A percentile compares a stretch with the other conserved stretches of the same genome.
Conservation (phyloP, 2,797 vertebrate genomes). For the Ctenochaetus hawaiiensis region DNA sequence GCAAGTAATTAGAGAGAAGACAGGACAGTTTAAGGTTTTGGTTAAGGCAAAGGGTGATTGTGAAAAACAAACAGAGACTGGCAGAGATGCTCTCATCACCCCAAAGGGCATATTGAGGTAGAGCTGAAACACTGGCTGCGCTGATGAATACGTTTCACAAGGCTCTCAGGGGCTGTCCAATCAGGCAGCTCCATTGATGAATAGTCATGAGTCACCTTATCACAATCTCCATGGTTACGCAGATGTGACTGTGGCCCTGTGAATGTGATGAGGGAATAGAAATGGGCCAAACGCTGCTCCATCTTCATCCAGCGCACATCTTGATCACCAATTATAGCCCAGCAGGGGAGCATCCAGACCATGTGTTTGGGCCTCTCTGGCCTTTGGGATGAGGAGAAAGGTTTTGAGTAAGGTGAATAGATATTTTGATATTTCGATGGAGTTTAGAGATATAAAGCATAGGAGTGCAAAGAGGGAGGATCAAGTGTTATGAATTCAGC, state of each 20-base stretch:
- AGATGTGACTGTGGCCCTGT: slow-evolving; percentile 76
- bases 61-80: slow-evolving; percentile 61
- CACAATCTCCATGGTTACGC: slow-evolving; percentile 82
- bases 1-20: slow-evolving; percentile 57
- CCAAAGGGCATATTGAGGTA: slow-evolving; percentile 60
- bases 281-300: slow-evolving; percentile 67
- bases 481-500: slow-evolving; percentile 13
- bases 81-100: slow-evolving; percentile 57
- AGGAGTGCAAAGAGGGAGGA: neutral
- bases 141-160: slow-evolving; percentile 73
- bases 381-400: slow-evolving; percentile 5
- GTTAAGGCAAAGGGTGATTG: slow-evolving; percentile 37
- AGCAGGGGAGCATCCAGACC: slow-evolving; percentile 53
- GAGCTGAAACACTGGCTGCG: slow-evolving; percentile 63
- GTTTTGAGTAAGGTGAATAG: slow-evolving; percentile 22
- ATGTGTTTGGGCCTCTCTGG: slow-evolving; percentile 36
- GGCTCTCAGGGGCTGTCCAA: slow-evolving; percentile 77
- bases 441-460: slow-evolving; percentile 13
- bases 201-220: slow-evolving; percentile 85
- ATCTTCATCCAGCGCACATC: slow-evolving; percentile 74
- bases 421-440: neutral
- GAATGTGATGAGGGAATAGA: slow-evolving; percentile 79
- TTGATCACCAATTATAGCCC: slow-evolving; percentile 77
- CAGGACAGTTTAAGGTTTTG: slow-evolving; percentile 14
- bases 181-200: slow-evolving; percentile 79